Conservation (phyloP, 1,140 invertebrate genomes). For the Lucilia cuprina region DNA sequence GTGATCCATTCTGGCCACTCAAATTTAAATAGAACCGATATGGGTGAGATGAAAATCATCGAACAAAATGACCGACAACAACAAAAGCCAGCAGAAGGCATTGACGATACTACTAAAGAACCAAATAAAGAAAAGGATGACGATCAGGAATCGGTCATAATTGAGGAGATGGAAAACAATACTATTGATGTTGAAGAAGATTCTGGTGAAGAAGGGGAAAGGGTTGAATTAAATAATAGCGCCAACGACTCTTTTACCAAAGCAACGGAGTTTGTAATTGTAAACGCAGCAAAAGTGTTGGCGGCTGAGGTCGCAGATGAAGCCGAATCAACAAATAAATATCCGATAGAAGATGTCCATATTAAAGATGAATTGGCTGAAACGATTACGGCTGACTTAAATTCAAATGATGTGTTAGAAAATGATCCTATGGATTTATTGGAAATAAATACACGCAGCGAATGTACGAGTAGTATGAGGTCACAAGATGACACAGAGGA, state of each 20-base stretch:
- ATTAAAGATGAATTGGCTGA: slow-evolving; percentile 23
- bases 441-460: neutral
- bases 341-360: neutral
- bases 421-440: slow-evolving; percentile 24
- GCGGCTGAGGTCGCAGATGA: neutral
- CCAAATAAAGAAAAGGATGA: neutral
- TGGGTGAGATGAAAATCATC: neutral
- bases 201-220: neutral
- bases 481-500: neutral
- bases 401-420: neutral
- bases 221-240: neutral
- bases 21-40: neutral
- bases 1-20: neutral
- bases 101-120: neutral
- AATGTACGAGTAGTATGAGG: neutral
- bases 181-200: neutral
- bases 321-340: neutral
- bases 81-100: neutral
- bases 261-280: neutral
- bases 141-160: neutral
- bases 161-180: neutral
- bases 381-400: neutral
- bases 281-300: neutral
- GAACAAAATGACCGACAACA: neutral
- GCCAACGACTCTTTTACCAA: neutral